Base-by-base conservation (phyloP, 2,113 vertebrate genomes). In the Taxidea taxus region DNA sequence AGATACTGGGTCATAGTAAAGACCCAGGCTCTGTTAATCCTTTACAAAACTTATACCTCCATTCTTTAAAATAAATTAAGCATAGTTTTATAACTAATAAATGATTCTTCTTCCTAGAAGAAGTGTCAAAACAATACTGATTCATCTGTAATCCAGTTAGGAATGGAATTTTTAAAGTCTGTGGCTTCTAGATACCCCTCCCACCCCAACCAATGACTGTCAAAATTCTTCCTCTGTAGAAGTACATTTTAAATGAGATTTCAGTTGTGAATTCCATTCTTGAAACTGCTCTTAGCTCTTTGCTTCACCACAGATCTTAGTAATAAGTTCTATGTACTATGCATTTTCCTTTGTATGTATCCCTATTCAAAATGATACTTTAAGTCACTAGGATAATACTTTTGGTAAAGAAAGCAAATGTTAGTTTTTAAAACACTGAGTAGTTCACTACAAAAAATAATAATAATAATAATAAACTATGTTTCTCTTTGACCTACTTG, bases 381-480 rank as follows among this genome's bases (percentile, higher is more conserved):
- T 25, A 81, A 42, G 23, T 34, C 56, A 51, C 6, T 56, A 51
- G 13, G 44, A 87, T 92, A 88, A 70, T 70, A 86, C 90, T 87
- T 74, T 97, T 81, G 58, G 25, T 75, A 86, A 94, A n/a, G 44
- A 83, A 87, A 80, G 29, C 4, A 64, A 25, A 18, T 4, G 0
- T 78, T 94, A 47, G 10, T 88, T 93, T 95, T 97, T 37, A 81
- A 95, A 96, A 91, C 70, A 91, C 60, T 82, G 23, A 87, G 39
- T 1, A 54, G 49, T 62, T 96, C 15, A 62, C 15, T 72, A 34
- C 9, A 62, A 78, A 90, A 20, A 60, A 7, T 23, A 23, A 14
- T 16, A 37, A 70, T 56, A 82, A 75, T n/a, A n/a, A 75, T 29
- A 75, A 70, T 87, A 87, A 72, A 56, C 31, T 72, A 14, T 70